Evolutionary conservation across 2,797 vertebrate species (phyloP), one percentile per base, ranked within the genome.

Genomic region (Rhinoraja longicauda): DNA sequence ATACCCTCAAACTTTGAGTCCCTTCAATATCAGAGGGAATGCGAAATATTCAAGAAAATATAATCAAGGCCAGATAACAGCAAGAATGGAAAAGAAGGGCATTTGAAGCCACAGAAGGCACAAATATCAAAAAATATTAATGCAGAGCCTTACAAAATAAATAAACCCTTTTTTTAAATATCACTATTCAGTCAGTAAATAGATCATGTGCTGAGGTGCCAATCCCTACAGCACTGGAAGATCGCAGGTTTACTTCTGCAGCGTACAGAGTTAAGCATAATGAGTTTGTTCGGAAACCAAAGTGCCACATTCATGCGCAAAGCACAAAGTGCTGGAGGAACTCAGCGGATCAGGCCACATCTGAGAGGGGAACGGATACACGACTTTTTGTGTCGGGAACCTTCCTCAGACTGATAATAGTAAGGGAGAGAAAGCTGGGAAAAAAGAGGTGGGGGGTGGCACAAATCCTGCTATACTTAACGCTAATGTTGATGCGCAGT

Each of bases 51-150:
- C 59, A 29, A 29, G 53, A n/a, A 64, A 86, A 86, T 64, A 32
- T 62, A 13, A 86, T 86, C 57, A 86, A 86, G 13, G 26, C 26
- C 26, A 86, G 13, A 57, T 12, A 59, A 26, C 53, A 84, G 81
- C 82, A 86, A 86, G 29, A 86, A 86, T 86, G 82, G 26, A 8
- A 67, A 64, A 32, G 59, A 67, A 88, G 9, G 17, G 36, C 64
- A 64, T n/a, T 67, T 15, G 17, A 19, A 67, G 19, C 3, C 13
- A 67, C 5, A 67, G 59, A 8, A 17, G 62, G 64, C 17, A 17
- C 5, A 88, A 82, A 81, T 12, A 82, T 57, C 79, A 82, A 88
- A 84, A 6, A 67, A 67, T 88, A 67, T 88, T 88, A 62, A 86
- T n/a, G 59, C 59, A 88, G n/a, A 21, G 1, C n/a, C 17, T 32